Evolutionary conservation across 2,797 vertebrate species (phyloP).

Genomic region (Chiroxiphia lanceolata): DNA sequence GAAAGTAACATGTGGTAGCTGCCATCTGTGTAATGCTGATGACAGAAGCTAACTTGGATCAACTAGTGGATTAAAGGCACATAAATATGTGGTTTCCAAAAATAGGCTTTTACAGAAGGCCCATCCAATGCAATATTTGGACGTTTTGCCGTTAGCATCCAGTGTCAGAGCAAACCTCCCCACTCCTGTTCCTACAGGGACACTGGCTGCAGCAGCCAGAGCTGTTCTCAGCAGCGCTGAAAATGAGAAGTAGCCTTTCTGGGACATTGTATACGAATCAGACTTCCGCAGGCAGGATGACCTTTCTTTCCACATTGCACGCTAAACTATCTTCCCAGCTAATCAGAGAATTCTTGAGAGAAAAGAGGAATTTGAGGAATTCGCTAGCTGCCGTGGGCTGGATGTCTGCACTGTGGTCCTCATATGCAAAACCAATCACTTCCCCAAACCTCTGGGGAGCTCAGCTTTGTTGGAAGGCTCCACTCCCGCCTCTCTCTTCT

Average conservation of each 20-base stretch:
- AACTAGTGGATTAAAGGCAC: constrained; percentile 51
- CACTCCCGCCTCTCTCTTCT: neutral
- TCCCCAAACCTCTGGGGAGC: neutral
- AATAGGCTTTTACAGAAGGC: constrained; percentile 31
- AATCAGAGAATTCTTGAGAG: constrained; percentile 71
- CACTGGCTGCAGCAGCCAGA: neutral
- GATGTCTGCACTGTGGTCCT: constrained; percentile 8
- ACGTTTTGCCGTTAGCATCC: neutral
- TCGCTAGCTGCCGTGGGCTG: constrained; percentile 38
- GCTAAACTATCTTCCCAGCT: constrained; percentile 70
- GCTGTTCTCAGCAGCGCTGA: neutral
- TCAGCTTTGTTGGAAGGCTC: neutral
- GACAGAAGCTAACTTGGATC: constrained; percentile 59
- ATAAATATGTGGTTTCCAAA: constrained; percentile 47
- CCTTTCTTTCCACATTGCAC: constrained; percentile 63
- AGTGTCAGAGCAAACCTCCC: neutral
- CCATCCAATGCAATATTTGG: neutral
- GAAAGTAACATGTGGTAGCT: constrained; percentile 53
- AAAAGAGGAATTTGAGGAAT: constrained; percentile 71
- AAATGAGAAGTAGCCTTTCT: constrained; percentile 59
- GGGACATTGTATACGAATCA: constrained; percentile 51
- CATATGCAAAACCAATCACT: constrained; percentile 38
- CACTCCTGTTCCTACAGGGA: neutral
- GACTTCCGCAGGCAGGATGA: constrained; percentile 64
- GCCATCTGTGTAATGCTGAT: constrained; percentile 37